Conservation (phyloP, 2,797 vertebrate genomes). For the Miopithecus talapoin region DNA sequence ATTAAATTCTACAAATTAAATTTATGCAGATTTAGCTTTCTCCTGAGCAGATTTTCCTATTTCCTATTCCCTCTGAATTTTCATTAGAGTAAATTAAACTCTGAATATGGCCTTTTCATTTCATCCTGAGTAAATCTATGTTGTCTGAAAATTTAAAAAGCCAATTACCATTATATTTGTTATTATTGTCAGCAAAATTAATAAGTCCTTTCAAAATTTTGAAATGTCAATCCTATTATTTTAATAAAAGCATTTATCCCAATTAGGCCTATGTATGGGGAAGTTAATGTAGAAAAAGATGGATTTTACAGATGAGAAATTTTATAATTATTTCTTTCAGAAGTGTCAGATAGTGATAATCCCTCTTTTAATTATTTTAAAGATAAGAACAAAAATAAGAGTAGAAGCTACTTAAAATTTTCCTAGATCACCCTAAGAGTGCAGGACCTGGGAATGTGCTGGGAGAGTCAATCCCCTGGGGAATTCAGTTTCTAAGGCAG, state of each 20-base stretch:
- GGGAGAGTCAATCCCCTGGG: not conserved
- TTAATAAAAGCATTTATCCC: not conserved
- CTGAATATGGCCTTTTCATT: not conserved
- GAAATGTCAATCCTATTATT: not conserved
- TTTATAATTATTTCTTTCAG: not conserved
- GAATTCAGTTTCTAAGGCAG: not conserved
- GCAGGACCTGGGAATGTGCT: not conserved
- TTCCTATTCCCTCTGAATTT: not conserved
- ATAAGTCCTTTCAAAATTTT: not conserved
- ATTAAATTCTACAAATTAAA: not conserved
- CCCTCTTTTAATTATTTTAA: not conserved
- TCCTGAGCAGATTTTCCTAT: not conserved
- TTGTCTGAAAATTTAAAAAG: not conserved
- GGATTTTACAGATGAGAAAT: not conserved
- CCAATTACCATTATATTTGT: not conserved
- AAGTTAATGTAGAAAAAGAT: not conserved
- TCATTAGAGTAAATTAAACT: not conserved
- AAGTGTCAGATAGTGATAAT: not conserved
- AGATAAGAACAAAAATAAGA: not conserved
- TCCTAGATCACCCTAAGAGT: not conserved
- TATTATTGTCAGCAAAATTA: not conserved
- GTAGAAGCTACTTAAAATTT: not conserved
- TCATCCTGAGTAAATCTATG: not conserved
- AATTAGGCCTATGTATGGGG: not conserved
- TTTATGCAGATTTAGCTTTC: not conserved